Evolutionary conservation across 2,888 invertebrate species (phyloP).

Genomic region (Drosophila planitibia): DNA sequence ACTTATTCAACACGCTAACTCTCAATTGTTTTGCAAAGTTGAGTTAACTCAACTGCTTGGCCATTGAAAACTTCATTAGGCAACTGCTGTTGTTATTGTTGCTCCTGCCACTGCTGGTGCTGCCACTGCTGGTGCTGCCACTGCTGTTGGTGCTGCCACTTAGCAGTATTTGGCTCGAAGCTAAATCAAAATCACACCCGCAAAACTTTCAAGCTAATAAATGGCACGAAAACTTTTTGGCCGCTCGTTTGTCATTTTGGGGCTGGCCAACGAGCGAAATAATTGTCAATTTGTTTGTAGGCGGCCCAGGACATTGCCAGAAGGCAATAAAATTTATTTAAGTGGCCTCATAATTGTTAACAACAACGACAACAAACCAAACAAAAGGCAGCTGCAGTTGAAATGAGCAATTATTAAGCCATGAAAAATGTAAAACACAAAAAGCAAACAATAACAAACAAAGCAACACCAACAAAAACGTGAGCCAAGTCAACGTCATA

Average conservation of each 20-base stretch:
- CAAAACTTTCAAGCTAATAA: conserved; percentile 73
- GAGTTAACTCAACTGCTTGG: conserved; percentile 38
- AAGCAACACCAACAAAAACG: conserved; percentile 14
- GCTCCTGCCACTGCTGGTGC: conserved; percentile 1
- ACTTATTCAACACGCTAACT: conserved; percentile 10
- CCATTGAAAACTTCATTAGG: conserved; percentile 57
- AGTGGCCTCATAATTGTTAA: conserved; percentile 77
- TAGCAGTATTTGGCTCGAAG: conserved; percentile 44
- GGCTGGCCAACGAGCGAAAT: conserved; percentile 55
- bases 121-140: conserved; percentile 2
- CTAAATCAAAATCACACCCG: conserved; percentile 75
- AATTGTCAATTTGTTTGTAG: conserved; percentile 74
- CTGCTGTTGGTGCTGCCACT: conserved; percentile 16
- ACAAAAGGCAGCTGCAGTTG: conserved; percentile 73
- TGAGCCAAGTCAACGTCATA: conserved; percentile 64
- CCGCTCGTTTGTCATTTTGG: conserved; percentile 71
- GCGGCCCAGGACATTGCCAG: conserved; percentile 57
- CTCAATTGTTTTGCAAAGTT: conserved; percentile 41
- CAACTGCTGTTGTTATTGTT: conserved; percentile 8
- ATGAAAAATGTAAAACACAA: conserved; percentile 68
- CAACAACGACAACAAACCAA: conserved; percentile 40
- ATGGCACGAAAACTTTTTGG: conserved; percentile 69
- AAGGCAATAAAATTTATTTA: conserved; percentile 76
- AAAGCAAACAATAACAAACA: conserved; percentile 8
- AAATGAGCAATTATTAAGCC: conserved; percentile 79